phyloP scores from a whole-genome alignment of 2,797 vertebrate genomes.

The Poeciliopsis turneri region DNA sequence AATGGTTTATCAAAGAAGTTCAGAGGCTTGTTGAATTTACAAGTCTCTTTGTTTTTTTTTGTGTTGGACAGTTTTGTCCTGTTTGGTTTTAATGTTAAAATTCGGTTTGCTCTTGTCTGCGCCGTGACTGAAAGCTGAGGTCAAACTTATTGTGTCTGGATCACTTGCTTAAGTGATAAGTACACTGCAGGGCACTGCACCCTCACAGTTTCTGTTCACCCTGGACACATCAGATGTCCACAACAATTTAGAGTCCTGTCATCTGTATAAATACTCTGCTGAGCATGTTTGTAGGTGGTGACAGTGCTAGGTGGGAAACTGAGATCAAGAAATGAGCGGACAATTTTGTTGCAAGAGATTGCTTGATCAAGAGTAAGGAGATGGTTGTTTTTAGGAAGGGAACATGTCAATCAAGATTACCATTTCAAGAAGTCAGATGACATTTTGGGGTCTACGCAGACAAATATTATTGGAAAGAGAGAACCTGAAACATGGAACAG shows the following conservation, averaged over 20 bases:
- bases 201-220: constrained; percentile 7
- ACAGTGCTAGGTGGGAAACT: not conserved
- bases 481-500: not conserved
- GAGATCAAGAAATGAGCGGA: not conserved
- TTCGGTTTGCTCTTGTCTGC: constrained; percentile 1
- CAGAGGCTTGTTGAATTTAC: not conserved
- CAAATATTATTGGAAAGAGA: not conserved
- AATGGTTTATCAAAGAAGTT: not conserved
- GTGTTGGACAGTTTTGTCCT: not conserved
- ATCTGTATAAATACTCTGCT: constrained; percentile 3
- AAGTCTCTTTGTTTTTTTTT: not conserved
- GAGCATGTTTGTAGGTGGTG: not conserved
- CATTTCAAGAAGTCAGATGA: not conserved
- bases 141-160: constrained; percentile 1
- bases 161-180: constrained; percentile 14
- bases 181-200: constrained; percentile 1
- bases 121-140: constrained; percentile 3
- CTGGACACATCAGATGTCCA: constrained; percentile 3
- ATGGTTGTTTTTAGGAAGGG: not conserved
- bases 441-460: not conserved
- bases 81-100: not conserved
- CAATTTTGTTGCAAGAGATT: not conserved
- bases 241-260: constrained; percentile 4
- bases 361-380: not conserved
- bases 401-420: not conserved